Conservation (phyloP, 1,140 invertebrate genomes). For the Gyrodactylus salaris region DNA sequence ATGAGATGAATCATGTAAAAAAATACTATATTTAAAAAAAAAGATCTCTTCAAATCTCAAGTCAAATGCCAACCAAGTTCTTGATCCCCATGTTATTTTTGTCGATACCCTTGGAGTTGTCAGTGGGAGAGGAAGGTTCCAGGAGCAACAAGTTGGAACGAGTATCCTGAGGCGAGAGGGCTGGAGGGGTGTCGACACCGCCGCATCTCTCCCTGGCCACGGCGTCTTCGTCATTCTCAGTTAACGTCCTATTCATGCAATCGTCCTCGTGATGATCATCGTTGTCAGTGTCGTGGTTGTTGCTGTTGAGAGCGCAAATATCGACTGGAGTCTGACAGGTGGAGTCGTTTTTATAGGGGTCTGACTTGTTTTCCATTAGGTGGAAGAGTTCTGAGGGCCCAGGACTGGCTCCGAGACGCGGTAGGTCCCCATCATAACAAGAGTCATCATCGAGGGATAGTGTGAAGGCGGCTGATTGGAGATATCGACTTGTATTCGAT, state of each 20-base stretch:
- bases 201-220: neutral
- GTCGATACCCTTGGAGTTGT: too few species aligned
- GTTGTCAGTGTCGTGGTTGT: neutral
- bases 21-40: too few species aligned
- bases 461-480: neutral
- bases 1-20: too few species aligned
- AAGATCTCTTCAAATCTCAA: too few species aligned
- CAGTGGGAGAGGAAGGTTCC: neutral
- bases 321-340: neutral
- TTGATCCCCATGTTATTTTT: too few species aligned
- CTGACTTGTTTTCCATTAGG: neutral
- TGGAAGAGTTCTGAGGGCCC: neutral
- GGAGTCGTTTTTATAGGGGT: neutral
- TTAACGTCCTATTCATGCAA: neutral
- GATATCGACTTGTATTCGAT: neutral
- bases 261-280: too few species aligned
- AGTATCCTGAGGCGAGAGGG: neutral
- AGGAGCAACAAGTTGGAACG: neutral
- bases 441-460: neutral
- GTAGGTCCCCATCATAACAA: neutral
- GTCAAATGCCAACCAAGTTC: too few species aligned
- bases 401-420: neutral
- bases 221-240: neutral
- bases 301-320: neutral
- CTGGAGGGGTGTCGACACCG: neutral